Evolutionary conservation across 2,888 invertebrate genomes (phyloP), one percentile per base, ranked within the genome.

Genomic region (Tetramorium bicarinatum): DNA sequence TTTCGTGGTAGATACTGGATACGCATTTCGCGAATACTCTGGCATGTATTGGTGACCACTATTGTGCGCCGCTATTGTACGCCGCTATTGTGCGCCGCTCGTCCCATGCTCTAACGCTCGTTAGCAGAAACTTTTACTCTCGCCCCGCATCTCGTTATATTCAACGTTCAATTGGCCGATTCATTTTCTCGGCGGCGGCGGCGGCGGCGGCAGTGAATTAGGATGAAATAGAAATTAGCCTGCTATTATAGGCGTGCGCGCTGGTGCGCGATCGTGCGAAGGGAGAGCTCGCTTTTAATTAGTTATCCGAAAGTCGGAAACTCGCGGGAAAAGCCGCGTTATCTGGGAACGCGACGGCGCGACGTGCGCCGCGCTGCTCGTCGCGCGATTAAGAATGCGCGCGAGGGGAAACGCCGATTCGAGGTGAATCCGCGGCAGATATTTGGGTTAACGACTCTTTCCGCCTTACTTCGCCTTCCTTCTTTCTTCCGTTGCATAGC

Each of bases 221-320:
- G 86, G 77, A 86, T 86, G 85, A 86, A 86, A 86, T 85, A 86
- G 86, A 86, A 86, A 86, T 86, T 83, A 75, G 80, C 56, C 49
- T 41, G 62, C 21, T 29, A 67, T 66, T 49, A 79, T 56, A 41
- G 76, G 54, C 49, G 41, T 8, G 44, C 29, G 41, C 59, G 62
- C 52, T 67, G 56, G 72, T 52, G 62, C 52, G 72, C 62, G 72
- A 85, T 84, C 90, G 90, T 91, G 90, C 87, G 90, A 91, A 91
- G 88, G 77, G 90, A 89, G 90, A 90, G 90, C 82, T 81, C 72
- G 77, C 81, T 49, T 84, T 89, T 90, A 91, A 91, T 91, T 91
- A 89, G 87, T 85, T 84, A 89, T 89, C 87, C 85, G 90, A 90
- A 90, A 92, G 92, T 88, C 87, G 88, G 87, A 87, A 86, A 88